Evolutionary conservation across 2,888 invertebrate species (phyloP).

Genomic region (Drosophila vallismaia): DNA sequence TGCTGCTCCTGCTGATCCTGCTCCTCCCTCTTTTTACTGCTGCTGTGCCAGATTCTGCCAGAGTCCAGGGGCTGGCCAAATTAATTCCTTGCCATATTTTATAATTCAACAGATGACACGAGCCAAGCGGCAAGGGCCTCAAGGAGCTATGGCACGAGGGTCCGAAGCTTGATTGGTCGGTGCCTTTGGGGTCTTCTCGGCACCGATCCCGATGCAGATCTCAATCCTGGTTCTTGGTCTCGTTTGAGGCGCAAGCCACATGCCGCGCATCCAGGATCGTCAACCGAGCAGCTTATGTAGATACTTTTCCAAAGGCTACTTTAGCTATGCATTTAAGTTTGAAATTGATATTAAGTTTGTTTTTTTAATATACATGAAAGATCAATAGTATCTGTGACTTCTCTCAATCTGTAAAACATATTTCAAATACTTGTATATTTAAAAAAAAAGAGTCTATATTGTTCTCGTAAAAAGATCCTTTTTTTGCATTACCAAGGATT

Average conservation of each 20-base stretch:
- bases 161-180: slow-evolving; percentile 39
- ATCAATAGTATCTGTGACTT: neutral
- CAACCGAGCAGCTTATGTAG: slow-evolving; percentile 13
- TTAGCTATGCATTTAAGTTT: neutral
- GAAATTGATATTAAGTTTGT: neutral
- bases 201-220: slow-evolving; percentile 21
- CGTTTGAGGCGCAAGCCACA: slow-evolving; percentile 77
- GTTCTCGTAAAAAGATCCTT: neutral
- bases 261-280: slow-evolving; percentile 51
- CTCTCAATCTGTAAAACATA: too few species aligned
- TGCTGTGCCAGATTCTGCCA: slow-evolving; percentile 72
- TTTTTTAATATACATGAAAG: neutral
- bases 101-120: slow-evolving; percentile 81
- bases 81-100: slow-evolving; percentile 81
- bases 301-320: neutral
- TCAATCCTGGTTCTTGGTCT: slow-evolving; percentile 38
- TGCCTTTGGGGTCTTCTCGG: slow-evolving; percentile 35
- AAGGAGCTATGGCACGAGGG: slow-evolving; percentile 53
- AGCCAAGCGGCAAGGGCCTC: slow-evolving; percentile 57
- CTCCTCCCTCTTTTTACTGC: slow-evolving; percentile 47
- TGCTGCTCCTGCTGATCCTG: slow-evolving; percentile 41
- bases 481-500: slow-evolving; percentile 22
- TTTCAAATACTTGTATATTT: neutral
- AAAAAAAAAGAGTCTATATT: slow-evolving; percentile 15
- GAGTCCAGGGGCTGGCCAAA: slow-evolving; percentile 62